phyloP scores from a whole-genome alignment of 30 jellyfish, hydroid and myxozoan species.

The Aurelia coerulea region DNA sequence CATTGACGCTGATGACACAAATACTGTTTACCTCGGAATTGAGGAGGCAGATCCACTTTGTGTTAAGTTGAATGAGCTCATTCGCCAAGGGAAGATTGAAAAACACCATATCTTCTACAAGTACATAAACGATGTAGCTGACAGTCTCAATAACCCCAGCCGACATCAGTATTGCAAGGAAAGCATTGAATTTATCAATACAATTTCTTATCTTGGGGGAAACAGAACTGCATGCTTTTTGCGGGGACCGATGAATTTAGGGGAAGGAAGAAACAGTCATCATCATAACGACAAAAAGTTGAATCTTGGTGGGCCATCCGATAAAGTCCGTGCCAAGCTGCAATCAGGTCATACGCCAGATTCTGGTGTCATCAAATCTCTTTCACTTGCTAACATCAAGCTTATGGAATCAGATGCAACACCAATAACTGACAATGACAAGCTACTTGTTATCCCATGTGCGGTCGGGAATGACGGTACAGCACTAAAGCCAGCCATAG shows the following conservation, averaged over 20 bases:
- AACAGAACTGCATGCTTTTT: constrained; percentile 20
- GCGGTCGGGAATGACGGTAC: constrained; percentile 41
- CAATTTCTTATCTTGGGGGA: constrained; percentile 26
- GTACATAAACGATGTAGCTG: constrained; percentile 12
- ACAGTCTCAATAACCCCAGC: constrained; percentile 14
- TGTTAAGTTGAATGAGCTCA: constrained; percentile 1
- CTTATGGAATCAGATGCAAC: constrained; percentile 1
- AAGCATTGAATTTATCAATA: constrained; percentile 9
- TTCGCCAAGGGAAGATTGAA: constrained; percentile 6
- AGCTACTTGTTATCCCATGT: constrained; percentile 16
- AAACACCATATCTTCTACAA: constrained; percentile 12
- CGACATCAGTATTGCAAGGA: constrained; percentile 19
- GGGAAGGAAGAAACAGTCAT: constrained; percentile 47
- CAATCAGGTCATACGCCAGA: constrained; percentile 35
- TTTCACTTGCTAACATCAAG: constrained; percentile 27
- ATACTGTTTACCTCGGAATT: background rate
- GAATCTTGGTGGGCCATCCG: constrained; percentile 44
- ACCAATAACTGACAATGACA: background rate
- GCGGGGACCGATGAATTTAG: constrained; percentile 28
- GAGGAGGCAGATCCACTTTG: constrained; percentile 35
- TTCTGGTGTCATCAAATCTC: constrained; percentile 23
- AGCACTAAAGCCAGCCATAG: constrained; percentile 59
- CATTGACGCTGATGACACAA: constrained; percentile 13
- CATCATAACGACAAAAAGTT: background rate
- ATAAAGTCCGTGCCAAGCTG: constrained; percentile 16